Conservation (phyloP, 2,888 invertebrate species). For the Melanotus villosus region DNA sequence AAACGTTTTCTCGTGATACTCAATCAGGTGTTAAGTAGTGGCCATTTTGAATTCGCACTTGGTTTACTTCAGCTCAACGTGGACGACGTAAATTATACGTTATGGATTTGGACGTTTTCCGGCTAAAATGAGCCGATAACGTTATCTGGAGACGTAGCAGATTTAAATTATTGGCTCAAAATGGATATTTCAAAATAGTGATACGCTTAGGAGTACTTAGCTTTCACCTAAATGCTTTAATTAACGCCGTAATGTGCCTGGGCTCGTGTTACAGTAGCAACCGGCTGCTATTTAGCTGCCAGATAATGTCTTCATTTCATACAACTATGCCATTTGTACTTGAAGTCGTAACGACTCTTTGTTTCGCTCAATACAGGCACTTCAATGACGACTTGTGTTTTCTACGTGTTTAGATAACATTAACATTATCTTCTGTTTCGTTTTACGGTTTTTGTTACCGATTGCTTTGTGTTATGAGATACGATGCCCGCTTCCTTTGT, state of each 20-base stretch:
- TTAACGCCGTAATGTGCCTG: slow-evolving; percentile 46
- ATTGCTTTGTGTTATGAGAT: slow-evolving; percentile 7
- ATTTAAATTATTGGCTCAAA: slow-evolving; percentile 18
- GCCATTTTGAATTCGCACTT: slow-evolving; percentile 26
- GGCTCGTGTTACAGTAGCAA: slow-evolving; percentile 35
- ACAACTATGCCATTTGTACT: slow-evolving; percentile 43
- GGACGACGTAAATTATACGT: slow-evolving; percentile 4
- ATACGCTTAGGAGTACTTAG: slow-evolving; percentile 18
- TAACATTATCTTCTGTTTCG: slow-evolving; percentile 18
- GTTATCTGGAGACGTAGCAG: background rate
- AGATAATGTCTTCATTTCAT: slow-evolving; percentile 48
- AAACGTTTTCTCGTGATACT: slow-evolving; percentile 22
- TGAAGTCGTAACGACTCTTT: slow-evolving; percentile 39
- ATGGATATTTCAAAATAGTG: slow-evolving; percentile 29
- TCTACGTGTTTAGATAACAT: slow-evolving; percentile 31
- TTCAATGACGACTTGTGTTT: slow-evolving; percentile 25
- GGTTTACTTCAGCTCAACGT: background rate
- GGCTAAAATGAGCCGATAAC: slow-evolving; percentile 7
- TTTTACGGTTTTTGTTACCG: slow-evolving; percentile 15
- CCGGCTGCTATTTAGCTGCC: slow-evolving; percentile 45
- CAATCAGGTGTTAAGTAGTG: slow-evolving; percentile 30
- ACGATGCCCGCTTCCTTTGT: background rate
- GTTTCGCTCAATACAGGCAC: slow-evolving; percentile 33
- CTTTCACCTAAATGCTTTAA: slow-evolving; percentile 47
- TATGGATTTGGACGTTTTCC: slow-evolving; percentile 13